Percentiles rank a stretch among this genome's conserved stretches.
These are phyloP conservation scores for Ellobius talpinus DNA, from an alignment of 2,113 vertebrate genomes.

Conservation along the genomic window DNA sequence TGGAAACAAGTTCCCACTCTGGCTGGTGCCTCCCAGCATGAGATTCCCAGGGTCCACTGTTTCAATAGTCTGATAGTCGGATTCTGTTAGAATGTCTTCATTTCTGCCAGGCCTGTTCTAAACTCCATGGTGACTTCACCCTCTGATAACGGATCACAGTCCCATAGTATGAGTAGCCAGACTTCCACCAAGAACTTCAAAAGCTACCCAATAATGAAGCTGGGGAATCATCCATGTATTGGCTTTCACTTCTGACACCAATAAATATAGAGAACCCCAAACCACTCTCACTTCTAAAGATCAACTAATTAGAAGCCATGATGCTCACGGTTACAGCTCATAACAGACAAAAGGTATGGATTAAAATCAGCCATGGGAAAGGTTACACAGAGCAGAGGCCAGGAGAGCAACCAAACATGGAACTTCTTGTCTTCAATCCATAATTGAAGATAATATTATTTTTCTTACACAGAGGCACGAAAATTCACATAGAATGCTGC, in stretches of 20 bases:
- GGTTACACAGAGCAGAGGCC: neutral
- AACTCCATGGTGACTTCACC: neutral
- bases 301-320: neutral
- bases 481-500: neutral
- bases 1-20: neutral
- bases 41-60: neutral
- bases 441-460: neutral
- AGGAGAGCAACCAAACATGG: neutral
- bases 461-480: neutral
- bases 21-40: neutral
- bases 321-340: neutral
- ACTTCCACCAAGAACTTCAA: neutral
- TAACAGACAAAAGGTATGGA: neutral
- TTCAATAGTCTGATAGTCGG: neutral
- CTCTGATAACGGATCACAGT: neutral
- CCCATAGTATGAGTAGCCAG: neutral
- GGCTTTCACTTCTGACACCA: neutral
- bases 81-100: neutral
- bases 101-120: neutral
- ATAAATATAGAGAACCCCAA: neutral
- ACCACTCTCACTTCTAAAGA: neutral
- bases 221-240: neutral
- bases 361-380: neutral
- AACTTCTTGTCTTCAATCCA: neutral
- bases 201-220: neutral